Evolutionary conservation across 2,113 vertebrate species (phyloP).

Genomic region (Cinclus mexicanus): DNA sequence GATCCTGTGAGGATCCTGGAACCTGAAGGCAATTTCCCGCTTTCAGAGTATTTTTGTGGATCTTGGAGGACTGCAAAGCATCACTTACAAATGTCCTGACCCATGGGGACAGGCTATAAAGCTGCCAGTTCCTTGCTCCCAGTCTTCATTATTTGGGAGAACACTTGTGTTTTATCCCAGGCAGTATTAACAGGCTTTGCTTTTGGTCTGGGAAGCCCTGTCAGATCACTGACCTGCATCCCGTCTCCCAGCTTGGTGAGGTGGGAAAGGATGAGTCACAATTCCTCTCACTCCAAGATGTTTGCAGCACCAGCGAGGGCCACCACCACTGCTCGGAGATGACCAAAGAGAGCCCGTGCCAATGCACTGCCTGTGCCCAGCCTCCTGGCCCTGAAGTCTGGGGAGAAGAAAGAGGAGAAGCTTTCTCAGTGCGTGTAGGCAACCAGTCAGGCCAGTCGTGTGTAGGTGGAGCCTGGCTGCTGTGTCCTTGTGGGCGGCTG

Average conservation of each 20-base stretch:
- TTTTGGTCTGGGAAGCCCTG: neutral
- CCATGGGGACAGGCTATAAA: neutral
- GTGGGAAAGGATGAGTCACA: neutral
- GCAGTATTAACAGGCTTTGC: neutral
- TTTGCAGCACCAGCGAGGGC: neutral
- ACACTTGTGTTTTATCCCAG: neutral
- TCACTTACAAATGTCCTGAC: neutral
- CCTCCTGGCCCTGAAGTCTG: neutral
- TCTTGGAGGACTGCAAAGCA: neutral
- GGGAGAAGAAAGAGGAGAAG: neutral
- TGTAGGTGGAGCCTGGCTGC: slow-evolving; percentile 16
- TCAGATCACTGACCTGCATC: neutral
- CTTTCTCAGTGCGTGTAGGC: neutral
- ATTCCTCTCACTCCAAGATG: neutral
- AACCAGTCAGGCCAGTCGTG: neutral
- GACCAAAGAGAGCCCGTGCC: neutral
- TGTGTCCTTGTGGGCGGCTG: neutral
- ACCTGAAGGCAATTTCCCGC: neutral
- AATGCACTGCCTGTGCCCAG: neutral
- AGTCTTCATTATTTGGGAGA: rapidly evolving
- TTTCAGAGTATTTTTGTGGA: neutral
- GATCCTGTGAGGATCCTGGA: neutral
- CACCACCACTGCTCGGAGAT: rapidly evolving
- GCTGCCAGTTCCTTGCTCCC: rapidly evolving
- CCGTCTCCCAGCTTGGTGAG: neutral